Conservation (phyloP, 2,113 vertebrate genomes). For the Sprattus sprattus region DNA sequence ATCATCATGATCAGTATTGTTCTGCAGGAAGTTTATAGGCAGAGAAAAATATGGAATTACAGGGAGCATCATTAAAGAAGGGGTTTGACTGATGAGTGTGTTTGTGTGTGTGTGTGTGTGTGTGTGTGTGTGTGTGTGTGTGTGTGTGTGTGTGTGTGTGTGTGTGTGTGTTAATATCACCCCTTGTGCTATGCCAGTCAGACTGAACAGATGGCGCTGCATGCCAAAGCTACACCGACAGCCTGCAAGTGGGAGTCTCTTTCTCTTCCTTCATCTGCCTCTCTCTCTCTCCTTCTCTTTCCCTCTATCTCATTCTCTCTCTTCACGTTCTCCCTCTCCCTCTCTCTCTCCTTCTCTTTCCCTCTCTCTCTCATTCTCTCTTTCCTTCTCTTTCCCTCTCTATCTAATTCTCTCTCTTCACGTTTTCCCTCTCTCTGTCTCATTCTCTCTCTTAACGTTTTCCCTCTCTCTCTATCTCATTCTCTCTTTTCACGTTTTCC, state of each 20-base stretch:
- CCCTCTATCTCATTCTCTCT: not conserved
- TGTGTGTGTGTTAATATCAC: not conserved
- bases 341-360: not conserved
- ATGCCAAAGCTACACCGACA: conserved; percentile 27
- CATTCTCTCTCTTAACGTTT: not conserved
- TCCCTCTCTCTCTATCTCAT: too few species aligned
- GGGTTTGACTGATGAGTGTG: conserved; percentile 10
- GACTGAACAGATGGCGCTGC: conserved; percentile 44
- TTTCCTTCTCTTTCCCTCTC: not conserved
- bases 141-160: not conserved
- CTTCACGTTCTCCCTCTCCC: too few species aligned
- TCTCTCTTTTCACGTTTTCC: not conserved
- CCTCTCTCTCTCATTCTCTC: not conserved
- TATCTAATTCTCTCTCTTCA: conserved; percentile 1
- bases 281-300: not conserved
- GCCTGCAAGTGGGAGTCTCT: conserved; percentile 30
- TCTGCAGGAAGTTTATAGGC: not conserved
- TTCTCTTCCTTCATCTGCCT: not conserved
- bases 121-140: not conserved
- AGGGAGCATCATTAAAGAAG: not conserved
- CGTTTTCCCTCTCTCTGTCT: not conserved
- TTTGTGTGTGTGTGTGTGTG: conserved; percentile 4
- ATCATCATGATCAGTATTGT: not conserved
- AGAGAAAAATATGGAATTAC: conserved; percentile 3
- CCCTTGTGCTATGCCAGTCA: conserved; percentile 26